Evolutionary conservation across 2,888 invertebrate species (phyloP).

Genomic region (Drosophila hawaiiensis): DNA sequence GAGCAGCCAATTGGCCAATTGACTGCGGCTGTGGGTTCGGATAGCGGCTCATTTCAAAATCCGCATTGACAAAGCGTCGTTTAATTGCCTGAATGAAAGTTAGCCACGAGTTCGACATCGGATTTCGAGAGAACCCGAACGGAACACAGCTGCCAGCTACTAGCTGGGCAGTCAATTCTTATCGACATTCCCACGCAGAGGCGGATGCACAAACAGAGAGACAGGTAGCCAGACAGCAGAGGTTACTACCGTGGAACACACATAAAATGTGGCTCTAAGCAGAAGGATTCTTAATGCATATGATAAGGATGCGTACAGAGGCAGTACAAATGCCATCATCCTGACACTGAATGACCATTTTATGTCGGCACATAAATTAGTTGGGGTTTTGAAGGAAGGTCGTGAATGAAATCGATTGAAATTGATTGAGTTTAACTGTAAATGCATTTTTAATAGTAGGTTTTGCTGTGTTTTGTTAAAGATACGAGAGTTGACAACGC

Average conservation of each 20-base stretch:
- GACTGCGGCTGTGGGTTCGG: conserved; percentile 50
- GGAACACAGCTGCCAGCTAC: conserved; percentile 33
- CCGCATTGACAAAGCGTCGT: conserved; percentile 77
- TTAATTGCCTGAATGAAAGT: conserved; percentile 64
- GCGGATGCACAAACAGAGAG: conserved; percentile 15
- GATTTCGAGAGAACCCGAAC: conserved; percentile 9
- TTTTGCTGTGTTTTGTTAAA: conserved; percentile 79
- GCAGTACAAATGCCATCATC: conserved; percentile 21
- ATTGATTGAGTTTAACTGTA: conserved; percentile 81
- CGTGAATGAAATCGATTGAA: conserved; percentile 78
- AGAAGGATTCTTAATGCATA: conserved; percentile 68
- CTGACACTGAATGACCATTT: conserved; percentile 47
- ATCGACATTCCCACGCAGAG: conserved; percentile 72
- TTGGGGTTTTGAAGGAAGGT: conserved; percentile 40
- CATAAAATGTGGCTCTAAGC: conserved; percentile 57
- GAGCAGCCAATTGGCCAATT: conserved; percentile 61
- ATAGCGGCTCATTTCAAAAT: conserved; percentile 60
- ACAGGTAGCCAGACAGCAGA: conserved; percentile 54
- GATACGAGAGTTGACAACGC: conserved; percentile 47
- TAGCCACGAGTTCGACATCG: conserved; percentile 11
- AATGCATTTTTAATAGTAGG: conserved; percentile 80
- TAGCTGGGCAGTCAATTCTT: conserved; percentile 29
- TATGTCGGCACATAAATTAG: conserved; percentile 73
- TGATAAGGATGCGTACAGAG: conserved; percentile 62
- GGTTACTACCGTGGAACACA: conserved; percentile 64